Base-by-base conservation (phyloP, 2,113 vertebrate genomes). In the Phyllopteryx taeniolatus region DNA sequence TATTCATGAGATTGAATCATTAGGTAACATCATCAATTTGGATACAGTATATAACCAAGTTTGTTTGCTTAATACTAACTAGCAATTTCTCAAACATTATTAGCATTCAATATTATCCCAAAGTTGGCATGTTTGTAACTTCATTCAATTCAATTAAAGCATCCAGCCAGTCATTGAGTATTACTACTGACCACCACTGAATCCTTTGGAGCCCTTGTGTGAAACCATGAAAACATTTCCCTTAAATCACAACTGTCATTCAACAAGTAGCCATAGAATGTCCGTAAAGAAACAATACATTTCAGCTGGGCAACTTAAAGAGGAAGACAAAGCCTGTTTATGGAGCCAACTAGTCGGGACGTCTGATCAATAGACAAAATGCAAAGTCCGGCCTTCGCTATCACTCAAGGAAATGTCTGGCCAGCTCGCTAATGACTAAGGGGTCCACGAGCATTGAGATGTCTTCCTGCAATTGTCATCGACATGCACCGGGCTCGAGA, bases 391-490 rank as follows among this genome's bases (percentile, higher is more conserved):
- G 78, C 57, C 39, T 31, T 74, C 49, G 67, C 70, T 83, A 85
- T 84, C 79, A 79, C 71, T 81, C 15, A 7, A 87, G 86, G 91
- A 93, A 91, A 83, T 81, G 74, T 90, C 73, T 77, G 69, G 70
- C 67, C 59, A 77, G 71, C 78, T 79, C 49, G 72, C 70, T 71
- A 19, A 54, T 42, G 13, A 67, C 69, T 39, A 76, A 83, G 63
- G 84, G 49, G 81, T 66, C 71, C 77, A 68, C 51, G 10, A 72
- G 74, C 60, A 75, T 44, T 68, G 2, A 19, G 53, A 35, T 59
- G 64, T 78, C 81, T 94, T 93, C 88, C 92, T 92, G 80, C 67
- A 35, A 92, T 92, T 93, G 91, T 94, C 66, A 79, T 17, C 7
- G 71, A 79, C 86, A 84, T 76, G 27, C 27, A 47, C 71, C 57